phyloP scores from a whole-genome alignment of 2,797 vertebrate species.

The Chaunax sp. region DNA sequence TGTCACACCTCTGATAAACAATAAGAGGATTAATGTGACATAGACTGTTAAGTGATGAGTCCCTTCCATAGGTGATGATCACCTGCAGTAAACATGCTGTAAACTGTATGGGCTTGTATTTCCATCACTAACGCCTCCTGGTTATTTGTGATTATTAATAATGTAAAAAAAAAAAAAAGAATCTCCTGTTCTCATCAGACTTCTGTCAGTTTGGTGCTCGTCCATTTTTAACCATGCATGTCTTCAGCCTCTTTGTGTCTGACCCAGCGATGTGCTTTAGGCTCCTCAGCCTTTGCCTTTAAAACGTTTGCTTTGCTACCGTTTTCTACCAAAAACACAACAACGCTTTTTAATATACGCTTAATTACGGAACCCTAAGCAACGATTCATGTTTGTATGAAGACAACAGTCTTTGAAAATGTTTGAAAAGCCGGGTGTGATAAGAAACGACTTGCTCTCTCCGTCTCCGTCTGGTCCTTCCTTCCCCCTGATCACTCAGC shows the following conservation, averaged over 20 bases:
- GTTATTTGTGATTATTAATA: too few species aligned
- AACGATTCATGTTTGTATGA: conserved; percentile 32
- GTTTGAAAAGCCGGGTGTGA: conserved; percentile 18
- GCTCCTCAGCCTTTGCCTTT: conserved; percentile 18
- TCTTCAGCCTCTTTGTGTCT: conserved; percentile 2
- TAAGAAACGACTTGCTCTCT: conserved; percentile 36
- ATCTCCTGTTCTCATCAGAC: conserved; percentile 8
- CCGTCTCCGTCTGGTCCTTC: conserved; percentile 6
- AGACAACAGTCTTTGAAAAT: conserved; percentile 7
- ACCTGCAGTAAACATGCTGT: neutral
- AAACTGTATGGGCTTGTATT: neutral
- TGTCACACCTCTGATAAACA: too few species aligned
- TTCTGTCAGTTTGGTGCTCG: neutral
- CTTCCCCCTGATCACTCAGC: neutral
- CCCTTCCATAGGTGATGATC: too few species aligned
- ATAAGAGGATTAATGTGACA: too few species aligned
- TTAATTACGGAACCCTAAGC: conserved; percentile 23
- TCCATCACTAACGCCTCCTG: too few species aligned
- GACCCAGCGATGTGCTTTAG: conserved; percentile 4
- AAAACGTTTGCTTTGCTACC: conserved; percentile 9
- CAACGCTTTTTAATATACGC: conserved; percentile 26
- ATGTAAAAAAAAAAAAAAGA: neutral
- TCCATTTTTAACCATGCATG: conserved; percentile 16
- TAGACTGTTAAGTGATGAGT: too few species aligned
- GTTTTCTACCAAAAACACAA: conserved; percentile 31